Conservation (phyloP, 2,113 vertebrate genomes). For the Perccottus glenii region DNA sequence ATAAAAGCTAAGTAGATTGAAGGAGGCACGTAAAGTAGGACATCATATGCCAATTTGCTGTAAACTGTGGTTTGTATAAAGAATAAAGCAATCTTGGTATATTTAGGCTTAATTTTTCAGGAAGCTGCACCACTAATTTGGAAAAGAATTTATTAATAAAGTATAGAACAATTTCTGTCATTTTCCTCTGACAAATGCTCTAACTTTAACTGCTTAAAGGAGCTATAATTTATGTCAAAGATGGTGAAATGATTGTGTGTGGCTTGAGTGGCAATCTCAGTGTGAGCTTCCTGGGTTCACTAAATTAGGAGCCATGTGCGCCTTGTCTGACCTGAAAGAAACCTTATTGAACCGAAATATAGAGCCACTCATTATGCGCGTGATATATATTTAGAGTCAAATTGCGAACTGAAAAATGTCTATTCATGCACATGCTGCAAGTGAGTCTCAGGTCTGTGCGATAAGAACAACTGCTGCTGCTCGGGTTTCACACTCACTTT, state of each 20-base stretch:
- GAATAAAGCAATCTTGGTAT: too few species aligned
- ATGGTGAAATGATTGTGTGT: background rate
- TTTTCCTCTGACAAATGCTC: background rate
- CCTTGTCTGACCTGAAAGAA: background rate
- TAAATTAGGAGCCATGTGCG: background rate
- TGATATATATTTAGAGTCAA: slow-evolving; percentile 14
- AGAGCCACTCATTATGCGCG: background rate
- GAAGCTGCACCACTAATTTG: too few species aligned
- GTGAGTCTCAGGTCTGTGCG: background rate
- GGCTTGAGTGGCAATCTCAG: background rate
- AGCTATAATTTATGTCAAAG: background rate
- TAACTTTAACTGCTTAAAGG: background rate
- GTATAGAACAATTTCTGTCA: too few species aligned
- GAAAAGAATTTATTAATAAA: too few species aligned
- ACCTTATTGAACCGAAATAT: background rate
- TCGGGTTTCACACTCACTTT: slow-evolving; percentile 45
- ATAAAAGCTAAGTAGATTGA: too few species aligned
- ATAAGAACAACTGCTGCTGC: slow-evolving; percentile 12
- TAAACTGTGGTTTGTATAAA: too few species aligned
- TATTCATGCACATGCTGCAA: background rate
- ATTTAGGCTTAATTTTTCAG: too few species aligned
- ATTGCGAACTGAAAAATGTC: slow-evolving; percentile 22
- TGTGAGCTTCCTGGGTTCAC: background rate
- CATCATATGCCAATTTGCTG: too few species aligned
- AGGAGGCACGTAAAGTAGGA: too few species aligned